Evolutionary conservation across 2,888 invertebrate genomes (phyloP), one percentile per base, ranked within the genome.

Genomic region (Phragmatobia fuliginosa): DNA sequence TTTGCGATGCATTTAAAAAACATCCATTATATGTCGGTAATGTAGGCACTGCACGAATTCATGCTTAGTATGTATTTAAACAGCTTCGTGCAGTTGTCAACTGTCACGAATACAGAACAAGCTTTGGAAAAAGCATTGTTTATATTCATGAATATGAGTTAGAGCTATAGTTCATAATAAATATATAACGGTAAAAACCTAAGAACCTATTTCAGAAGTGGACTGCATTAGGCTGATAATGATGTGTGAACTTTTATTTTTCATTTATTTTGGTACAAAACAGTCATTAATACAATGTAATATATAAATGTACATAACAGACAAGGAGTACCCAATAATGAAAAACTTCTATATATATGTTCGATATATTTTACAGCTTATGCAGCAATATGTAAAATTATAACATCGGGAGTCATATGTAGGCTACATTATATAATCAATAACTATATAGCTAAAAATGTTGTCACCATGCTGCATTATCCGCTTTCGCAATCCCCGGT

Each of bases 41-140:
- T 49, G 8, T 49, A 49, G 45, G 45, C 45, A 21, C 45, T 49
- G 45, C 45, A 49, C 45, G 45, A 49, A 31, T 31, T 14, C 58
- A 18, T 58, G 58, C 18, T 58, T 28, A 58, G 18, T 58, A 58
- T 58, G 31, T 58, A 58, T 31, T 31, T 58, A 58, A 58, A 49
- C n/a, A 8, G 45, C 8, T 49, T 49, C 45, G 45, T 49, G 45
- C 45, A 49, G 74, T 79, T 77, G 78, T 80, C 81, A 76, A 82
- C 83, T 80, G 81, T 77, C 75, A 83, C 45, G 45, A 49, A 49
- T n/a, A 49, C 45, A n/a, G n/a, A 49, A 49, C 45, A 49, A 49
- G 45, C 45, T n/a, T 49, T 45, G 45, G 21, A 45, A 45, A 21
- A 45, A 45, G 21, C 6, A 8, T 45, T 49, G n/a, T 49, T 49